These are phyloP conservation scores for Heliconius aoede DNA, from an alignment of 2,888 invertebrate species.

Conservation along the genomic window DNA sequence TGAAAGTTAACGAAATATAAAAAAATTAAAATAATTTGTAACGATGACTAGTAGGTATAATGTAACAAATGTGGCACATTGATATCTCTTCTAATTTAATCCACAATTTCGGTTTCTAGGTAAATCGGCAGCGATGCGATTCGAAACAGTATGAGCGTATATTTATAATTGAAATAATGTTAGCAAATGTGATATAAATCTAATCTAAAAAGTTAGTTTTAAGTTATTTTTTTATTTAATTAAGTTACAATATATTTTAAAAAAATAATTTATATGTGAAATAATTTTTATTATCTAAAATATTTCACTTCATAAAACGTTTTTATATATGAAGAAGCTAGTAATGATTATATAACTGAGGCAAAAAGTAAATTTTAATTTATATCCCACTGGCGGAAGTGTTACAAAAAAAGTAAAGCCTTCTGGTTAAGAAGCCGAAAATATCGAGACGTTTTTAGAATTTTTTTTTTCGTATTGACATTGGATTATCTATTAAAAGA, in stretches of 20 bases:
- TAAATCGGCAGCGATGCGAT: conserved; percentile 29
- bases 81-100: conserved; percentile 37
- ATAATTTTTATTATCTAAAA: neutral
- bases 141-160: conserved; percentile 6
- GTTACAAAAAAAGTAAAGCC: neutral
- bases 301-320: neutral
- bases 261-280: too few relatives aligned
- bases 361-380: neutral
- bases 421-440: conserved; percentile 9
- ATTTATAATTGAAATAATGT: neutral
- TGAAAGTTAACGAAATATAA: conserved; percentile 49
- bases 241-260: too few relatives aligned
- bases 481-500: conserved; percentile 14
- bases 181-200: neutral
- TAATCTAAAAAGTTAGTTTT: too few relatives aligned
- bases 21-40: conserved; percentile 45
- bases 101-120: conserved; percentile 41
- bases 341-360: neutral
- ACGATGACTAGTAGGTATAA: conserved; percentile 48
- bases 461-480: conserved; percentile 4
- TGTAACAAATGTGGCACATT: conserved; percentile 46
- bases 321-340: neutral
- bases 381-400: neutral
- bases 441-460: neutral
- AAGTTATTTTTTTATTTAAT: too few relatives aligned